Base-by-base conservation (phyloP, 2,888 invertebrate species). In the Therioaphis trifolii region DNA sequence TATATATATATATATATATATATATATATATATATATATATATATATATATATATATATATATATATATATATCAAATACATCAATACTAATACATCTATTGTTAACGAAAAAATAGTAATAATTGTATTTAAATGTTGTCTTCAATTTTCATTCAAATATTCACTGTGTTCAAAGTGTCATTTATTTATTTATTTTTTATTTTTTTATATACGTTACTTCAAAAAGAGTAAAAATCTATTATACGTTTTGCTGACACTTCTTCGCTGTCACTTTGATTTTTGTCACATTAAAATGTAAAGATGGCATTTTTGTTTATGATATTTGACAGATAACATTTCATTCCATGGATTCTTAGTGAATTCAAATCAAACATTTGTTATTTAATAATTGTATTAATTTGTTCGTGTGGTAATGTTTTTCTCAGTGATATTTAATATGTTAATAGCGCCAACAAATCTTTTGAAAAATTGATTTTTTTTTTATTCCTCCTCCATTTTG, bases 181-280 rank as follows among this genome's bases (percentile, higher is more conserved):
- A 49, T 49, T 11, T 15, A 2, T 49, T 49, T n/a, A n/a, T n/a
- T n/a, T n/a, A n/a, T n/a, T n/a, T n/a, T n/a, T n/a, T 49, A 18
- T 49, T 49, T 18, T 5, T 0, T 49, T 49, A 2, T 49, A 18
- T 49, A 18, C 2, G 49, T 49, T 18, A 12, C 55, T 9, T n/a
- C 4, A 1, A 0, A 18, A 29, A 4, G 4, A 49, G 12, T n/a
- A 3, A n/a, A 71, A 49, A 49, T 71, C 18, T 18, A 71, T 71
- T 71, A 71, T 49, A 46, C 0, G 49, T 49, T 49, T 12, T 29
- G 46, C 63, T 63, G 63, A 49, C 52, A 12, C 11, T 0, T 27
- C 15, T 49, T 27, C n/a, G n/a, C 29, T 66, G 66, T 66, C 66
- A 21, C 49, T 66, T 77, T 21, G 49, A 66, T 35, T 66, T 29